Percentiles rank a stretch among this genome's conserved stretches.
These are phyloP conservation scores for Drosophila orosa DNA, from an alignment of 1,140 invertebrate genomes.

Conservation along the genomic window DNA sequence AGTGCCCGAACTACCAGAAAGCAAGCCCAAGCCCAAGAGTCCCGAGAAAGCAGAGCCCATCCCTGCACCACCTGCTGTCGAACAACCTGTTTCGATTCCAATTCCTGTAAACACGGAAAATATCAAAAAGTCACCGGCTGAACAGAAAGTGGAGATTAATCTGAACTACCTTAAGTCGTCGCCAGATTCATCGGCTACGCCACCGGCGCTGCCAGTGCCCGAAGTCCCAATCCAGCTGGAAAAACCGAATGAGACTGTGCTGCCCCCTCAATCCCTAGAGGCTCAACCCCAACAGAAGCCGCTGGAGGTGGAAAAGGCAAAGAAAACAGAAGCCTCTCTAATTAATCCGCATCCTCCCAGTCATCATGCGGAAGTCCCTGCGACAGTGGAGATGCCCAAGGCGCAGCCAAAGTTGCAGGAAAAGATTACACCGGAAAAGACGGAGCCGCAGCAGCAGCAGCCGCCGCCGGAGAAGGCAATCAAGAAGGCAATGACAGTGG, in stretches of 20 bases:
- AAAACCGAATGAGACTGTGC: constrained; percentile 3
- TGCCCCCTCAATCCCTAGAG: not conserved
- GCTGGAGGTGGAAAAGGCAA: constrained; percentile 10
- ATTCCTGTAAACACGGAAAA: constrained; percentile 4
- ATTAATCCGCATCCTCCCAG: not conserved
- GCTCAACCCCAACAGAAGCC: not conserved
- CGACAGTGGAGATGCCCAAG: not conserved
- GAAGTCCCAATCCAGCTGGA: constrained; percentile 12
- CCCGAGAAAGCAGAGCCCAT: constrained; percentile 13
- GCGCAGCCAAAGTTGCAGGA: not conserved
- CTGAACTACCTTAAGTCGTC: constrained; percentile 28
- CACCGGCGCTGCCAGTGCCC: not conserved
- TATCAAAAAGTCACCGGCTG: not conserved
- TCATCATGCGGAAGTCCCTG: constrained; percentile 3
- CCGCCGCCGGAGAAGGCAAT: constrained; percentile 31
- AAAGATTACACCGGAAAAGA: constrained; percentile 10
- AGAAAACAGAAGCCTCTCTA: constrained; percentile 8
- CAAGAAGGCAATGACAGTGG: constrained; percentile 33
- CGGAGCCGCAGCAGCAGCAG: constrained; percentile 1
- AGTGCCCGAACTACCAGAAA: constrained; percentile 6
- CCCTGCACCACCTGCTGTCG: not conserved
- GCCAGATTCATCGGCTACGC: constrained; percentile 14
- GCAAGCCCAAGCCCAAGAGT: constrained; percentile 25
- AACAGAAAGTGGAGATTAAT: constrained; percentile 29
- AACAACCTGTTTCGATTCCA: too few species aligned